Percentiles rank a stretch among this genome's conserved stretches.
Evolutionary conservation across 2,113 vertebrate genomes (phyloP).

Genomic region (Macaca nemestrina): DNA sequence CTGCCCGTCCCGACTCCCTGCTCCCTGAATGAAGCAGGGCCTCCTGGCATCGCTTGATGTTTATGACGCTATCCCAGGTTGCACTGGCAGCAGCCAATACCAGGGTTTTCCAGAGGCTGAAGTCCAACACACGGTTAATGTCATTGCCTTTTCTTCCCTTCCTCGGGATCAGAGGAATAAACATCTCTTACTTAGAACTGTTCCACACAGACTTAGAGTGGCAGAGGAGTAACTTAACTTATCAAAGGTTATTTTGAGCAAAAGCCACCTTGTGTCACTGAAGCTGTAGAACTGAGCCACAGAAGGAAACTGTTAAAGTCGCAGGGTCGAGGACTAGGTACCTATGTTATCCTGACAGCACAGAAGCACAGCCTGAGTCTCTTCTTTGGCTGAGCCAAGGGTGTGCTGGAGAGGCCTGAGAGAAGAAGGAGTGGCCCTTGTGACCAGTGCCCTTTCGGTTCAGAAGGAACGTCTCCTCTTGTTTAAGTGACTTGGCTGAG

Average conservation of each 20-base stretch:
- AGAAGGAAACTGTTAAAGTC: background rate
- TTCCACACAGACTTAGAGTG: too few relatives aligned
- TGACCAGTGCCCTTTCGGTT: background rate
- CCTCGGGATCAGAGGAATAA: too few relatives aligned
- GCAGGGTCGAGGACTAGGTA: background rate
- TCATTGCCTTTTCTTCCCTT: too few relatives aligned
- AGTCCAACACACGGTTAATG: rapidly evolving
- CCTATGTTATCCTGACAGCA: background rate
- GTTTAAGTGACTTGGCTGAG: background rate
- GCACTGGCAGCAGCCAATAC: too few relatives aligned
- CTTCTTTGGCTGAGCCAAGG: background rate
- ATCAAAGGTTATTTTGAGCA: background rate
- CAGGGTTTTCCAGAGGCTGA: too few relatives aligned
- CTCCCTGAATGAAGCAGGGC: too few relatives aligned
- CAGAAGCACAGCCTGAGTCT: background rate
- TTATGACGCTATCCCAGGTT: too few relatives aligned
- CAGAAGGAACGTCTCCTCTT: background rate
- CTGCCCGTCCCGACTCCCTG: too few relatives aligned
- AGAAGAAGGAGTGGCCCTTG: background rate
- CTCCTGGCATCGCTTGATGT: too few relatives aligned
- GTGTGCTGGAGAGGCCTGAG: background rate
- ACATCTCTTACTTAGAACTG: too few relatives aligned
- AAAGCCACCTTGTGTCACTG: background rate
- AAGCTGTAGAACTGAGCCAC: background rate
- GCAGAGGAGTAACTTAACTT: too few relatives aligned